Evolutionary conservation across 2,888 invertebrate species (phyloP).

Genomic region (Tenthredo amoena): DNA sequence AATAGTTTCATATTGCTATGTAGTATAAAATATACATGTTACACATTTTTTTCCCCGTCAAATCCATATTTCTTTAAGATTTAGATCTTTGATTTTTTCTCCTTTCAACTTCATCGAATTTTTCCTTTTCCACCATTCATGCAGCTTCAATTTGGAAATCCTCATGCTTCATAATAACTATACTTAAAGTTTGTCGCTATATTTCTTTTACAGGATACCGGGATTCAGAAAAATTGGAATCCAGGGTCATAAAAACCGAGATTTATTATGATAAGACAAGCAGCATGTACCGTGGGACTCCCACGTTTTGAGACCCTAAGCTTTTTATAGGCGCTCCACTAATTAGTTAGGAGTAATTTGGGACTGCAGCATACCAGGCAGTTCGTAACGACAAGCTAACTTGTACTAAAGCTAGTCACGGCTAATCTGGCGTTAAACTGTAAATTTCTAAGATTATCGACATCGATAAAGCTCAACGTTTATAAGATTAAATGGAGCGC

Average conservation of each 20-base stretch:
- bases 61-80: background rate
- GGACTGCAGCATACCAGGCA: background rate
- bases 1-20: background rate
- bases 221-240: background rate
- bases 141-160: background rate
- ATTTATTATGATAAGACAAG: constrained; percentile 10
- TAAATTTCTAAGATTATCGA: constrained; percentile 27
- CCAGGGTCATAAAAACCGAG: background rate
- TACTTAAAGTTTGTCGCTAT: background rate
- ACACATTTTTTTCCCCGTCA: background rate
- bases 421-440: constrained; percentile 13
- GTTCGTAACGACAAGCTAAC: constrained; percentile 27
- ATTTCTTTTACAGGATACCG: background rate
- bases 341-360: constrained; percentile 41
- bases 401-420: constrained; percentile 19
- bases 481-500: background rate
- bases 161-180: background rate
- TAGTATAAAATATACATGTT: background rate
- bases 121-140: background rate
- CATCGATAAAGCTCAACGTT: constrained; percentile 14
- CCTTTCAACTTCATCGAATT: background rate
- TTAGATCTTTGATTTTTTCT: background rate
- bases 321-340: constrained; percentile 7
- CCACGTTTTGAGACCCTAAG: background rate
- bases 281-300: background rate